Base-by-base conservation (phyloP, 2,113 vertebrate genomes). In the Xiphophorus couchianus region DNA sequence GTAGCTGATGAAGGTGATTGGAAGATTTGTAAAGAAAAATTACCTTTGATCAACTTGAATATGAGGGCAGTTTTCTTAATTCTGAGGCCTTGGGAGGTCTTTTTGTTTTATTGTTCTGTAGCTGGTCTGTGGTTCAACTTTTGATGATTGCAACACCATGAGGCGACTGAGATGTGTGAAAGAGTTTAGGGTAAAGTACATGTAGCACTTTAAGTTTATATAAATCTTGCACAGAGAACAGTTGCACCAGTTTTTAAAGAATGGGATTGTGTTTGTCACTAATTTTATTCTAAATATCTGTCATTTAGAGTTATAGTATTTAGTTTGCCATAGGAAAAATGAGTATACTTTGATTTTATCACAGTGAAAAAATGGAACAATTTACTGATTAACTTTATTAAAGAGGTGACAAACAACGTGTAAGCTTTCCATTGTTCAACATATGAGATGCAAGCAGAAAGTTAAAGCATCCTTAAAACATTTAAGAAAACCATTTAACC, bases 111-210 rank as follows among this genome's bases (percentile, higher is more conserved):
- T 78, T 17, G 27, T 39, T 60, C 5, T 37, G 19, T 8, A 58
- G 37, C 35, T 7, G 28, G 33, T 71, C 63, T 61, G 30, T 73
- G 42, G 73, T 65, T 74, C 71, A 54, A 54, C 78, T 81, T 51
- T 69, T 69, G 42, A 3, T 79, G 84, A 87, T 77, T 71, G 82
- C 14, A 62, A 71, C 84, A 33, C 69, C 77, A 69, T 63, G 72
- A 28, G 76, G 73, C 76, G 48, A 61, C 66, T 8, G 85, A 75
- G 80, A 82, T 82, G 80, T 42, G 70, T 60, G 58, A 60, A n/a
- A 66, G 65, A 42, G 35, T 71, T 54, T 48, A 25, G 63, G 4
- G 30, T 17, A 25, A n/a, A 22, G 10, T 25, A 9, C 3, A 13
- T 5, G n/a, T n/a, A 66, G 14, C 39, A 2, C 11, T 2, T 30